Evolutionary conservation across 2,113 vertebrate species (phyloP).

Genomic region (Hydrochoerus hydrochaeris): DNA sequence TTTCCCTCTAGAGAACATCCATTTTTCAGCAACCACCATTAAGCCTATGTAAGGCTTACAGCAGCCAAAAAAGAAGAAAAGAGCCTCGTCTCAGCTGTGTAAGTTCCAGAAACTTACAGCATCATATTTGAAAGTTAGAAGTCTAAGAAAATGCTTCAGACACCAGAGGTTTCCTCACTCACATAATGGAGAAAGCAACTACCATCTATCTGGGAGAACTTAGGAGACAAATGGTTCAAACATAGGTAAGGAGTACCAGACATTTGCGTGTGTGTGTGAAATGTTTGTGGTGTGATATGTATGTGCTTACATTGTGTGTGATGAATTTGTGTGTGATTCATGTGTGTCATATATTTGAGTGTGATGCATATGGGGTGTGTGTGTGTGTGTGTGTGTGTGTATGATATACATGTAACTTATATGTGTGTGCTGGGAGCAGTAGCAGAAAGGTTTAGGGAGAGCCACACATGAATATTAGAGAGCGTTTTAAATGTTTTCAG

Average conservation of each 20-base stretch:
- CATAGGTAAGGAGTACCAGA: background rate
- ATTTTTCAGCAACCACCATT: background rate
- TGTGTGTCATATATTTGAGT: background rate
- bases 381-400: too few relatives aligned
- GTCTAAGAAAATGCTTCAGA: background rate
- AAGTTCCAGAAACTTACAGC: slow-evolving; percentile 16
- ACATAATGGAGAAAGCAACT: background rate
- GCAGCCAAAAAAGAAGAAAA: background rate
- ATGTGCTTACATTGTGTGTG: background rate
- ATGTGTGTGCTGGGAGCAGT: too few relatives aligned
- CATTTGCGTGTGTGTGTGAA: background rate
- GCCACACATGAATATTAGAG: background rate
- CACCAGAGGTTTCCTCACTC: background rate
- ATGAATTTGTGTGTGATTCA: background rate
- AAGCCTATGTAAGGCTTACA: background rate
- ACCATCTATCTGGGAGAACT: background rate
- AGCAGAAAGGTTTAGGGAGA: background rate
- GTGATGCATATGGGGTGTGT: background rate
- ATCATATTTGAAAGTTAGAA: slow-evolving; percentile 32
- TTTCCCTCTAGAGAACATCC: background rate
- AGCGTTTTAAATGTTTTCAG: background rate
- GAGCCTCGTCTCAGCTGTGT: background rate
- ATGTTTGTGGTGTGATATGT: background rate
- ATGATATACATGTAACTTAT: background rate
- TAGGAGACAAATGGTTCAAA: background rate